These are phyloP conservation scores for Cyanistes caeruleus DNA, from an alignment of 2,113 vertebrate species.

Conservation along the genomic window DNA sequence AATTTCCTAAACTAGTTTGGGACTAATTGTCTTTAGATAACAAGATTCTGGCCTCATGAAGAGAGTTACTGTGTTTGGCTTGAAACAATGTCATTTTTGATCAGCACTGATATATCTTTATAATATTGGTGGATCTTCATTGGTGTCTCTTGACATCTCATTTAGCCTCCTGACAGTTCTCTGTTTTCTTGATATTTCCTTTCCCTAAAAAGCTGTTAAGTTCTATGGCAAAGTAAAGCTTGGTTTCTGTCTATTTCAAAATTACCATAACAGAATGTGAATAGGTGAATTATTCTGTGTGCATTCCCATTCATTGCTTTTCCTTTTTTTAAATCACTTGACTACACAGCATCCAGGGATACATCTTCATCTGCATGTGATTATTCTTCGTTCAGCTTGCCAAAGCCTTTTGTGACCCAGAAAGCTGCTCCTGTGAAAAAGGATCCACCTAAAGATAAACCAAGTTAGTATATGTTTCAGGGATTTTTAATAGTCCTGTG, in stretches of 20 bases:
- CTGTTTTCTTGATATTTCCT: not conserved
- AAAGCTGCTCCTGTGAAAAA: slow-evolving; percentile 72
- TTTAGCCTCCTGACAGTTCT: not conserved
- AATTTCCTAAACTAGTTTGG: not conserved
- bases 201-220: not conserved
- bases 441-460: slow-evolving; percentile 83
- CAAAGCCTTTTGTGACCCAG: slow-evolving; percentile 42
- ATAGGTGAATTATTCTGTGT: not conserved
- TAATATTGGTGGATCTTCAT: rapidly evolving
- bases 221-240: not conserved
- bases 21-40: not conserved
- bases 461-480: slow-evolving; percentile 72
- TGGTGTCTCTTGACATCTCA: not conserved
- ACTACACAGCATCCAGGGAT: slow-evolving; percentile 53
- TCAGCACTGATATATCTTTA: not conserved
- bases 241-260: not conserved
- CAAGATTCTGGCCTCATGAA: not conserved
- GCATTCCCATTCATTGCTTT: not conserved
- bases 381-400: slow-evolving; percentile 36
- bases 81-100: not conserved
- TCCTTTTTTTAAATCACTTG: not conserved
- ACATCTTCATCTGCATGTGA: not conserved
- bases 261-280: not conserved
- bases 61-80: not conserved
- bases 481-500: not conserved